These are phyloP conservation scores for Trissoscelio sp. DNA, from an alignment of 2,888 invertebrate species.

Conservation along the genomic window DNA sequence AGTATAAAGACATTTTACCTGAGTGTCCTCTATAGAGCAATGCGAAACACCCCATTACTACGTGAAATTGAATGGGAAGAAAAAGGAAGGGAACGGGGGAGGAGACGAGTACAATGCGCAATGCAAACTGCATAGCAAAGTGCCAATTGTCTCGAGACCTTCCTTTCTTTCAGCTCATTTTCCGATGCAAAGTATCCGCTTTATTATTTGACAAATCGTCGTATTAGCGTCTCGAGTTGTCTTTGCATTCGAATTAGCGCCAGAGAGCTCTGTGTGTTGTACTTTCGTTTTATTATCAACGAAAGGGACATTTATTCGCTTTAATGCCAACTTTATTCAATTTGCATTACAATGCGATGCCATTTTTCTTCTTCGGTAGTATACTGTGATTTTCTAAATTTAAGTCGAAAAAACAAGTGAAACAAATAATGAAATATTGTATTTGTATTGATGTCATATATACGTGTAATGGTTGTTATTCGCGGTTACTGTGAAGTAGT, in stretches of 20 bases:
- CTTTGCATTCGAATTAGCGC: constrained; percentile 44
- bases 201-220: constrained; percentile 63
- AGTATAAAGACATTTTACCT: constrained; percentile 21
- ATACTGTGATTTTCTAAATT: too few species aligned
- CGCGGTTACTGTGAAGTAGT: too few species aligned
- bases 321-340: constrained; percentile 27
- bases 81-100: not conserved
- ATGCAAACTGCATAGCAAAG: constrained; percentile 51
- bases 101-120: constrained; percentile 26
- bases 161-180: constrained; percentile 51
- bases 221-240: constrained; percentile 50
- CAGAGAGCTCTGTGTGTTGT: not conserved
- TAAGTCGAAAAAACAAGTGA: too few species aligned
- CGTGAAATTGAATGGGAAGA: constrained; percentile 27
- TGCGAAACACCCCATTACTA: constrained; percentile 38
- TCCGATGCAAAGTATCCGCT: constrained; percentile 63
- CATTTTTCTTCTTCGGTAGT: too few species aligned
- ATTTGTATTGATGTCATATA: too few species aligned
- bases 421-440: too few species aligned
- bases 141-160: constrained; percentile 62
- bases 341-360: constrained; percentile 24
- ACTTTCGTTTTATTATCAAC: constrained; percentile 22
- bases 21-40: not conserved
- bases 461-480: too few species aligned
- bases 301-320: constrained; percentile 26